A percentile compares a stretch with the other conserved stretches of the same genome.
phyloP scores from a whole-genome alignment of 2,113 vertebrate species.

The Ellobius talpinus region DNA sequence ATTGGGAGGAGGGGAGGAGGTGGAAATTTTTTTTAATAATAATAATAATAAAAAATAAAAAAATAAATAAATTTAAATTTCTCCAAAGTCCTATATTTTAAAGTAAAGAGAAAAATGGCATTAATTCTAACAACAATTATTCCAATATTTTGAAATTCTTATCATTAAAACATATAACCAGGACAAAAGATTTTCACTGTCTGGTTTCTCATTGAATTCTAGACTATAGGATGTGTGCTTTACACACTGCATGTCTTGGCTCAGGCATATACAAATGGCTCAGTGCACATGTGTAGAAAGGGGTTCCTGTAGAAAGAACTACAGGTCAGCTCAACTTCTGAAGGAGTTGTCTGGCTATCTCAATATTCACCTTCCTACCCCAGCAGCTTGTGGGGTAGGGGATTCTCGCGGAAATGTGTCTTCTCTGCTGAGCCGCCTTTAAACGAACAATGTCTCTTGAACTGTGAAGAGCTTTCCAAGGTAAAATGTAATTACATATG shows the following conservation, averaged over 20 bases:
- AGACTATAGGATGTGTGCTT: not conserved
- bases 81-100: not conserved
- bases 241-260: not conserved
- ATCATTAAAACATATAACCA: not conserved
- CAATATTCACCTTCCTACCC: not conserved
- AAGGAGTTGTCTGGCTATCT: not conserved
- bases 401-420: conserved; percentile 15
- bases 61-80: no score
- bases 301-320: not conserved
- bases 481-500: conserved; percentile 80
- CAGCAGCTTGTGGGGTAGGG: not conserved
- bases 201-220: not conserved
- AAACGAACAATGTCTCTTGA: conserved; percentile 51
- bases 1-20: no score
- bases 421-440: conserved; percentile 24
- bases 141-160: not conserved
- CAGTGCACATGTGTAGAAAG: no score
- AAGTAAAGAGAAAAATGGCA: not conserved
- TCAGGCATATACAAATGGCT: not conserved
- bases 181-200: not conserved
- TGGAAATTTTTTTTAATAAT: no score
- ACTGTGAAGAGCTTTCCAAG: conserved; percentile 70
- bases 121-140: conserved; percentile 5
- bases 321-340: not conserved
- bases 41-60: no score